Evolutionary conservation across 2,797 vertebrate species (phyloP), one percentile per base, ranked within the genome.

Genomic region (Labeo calbasu): DNA sequence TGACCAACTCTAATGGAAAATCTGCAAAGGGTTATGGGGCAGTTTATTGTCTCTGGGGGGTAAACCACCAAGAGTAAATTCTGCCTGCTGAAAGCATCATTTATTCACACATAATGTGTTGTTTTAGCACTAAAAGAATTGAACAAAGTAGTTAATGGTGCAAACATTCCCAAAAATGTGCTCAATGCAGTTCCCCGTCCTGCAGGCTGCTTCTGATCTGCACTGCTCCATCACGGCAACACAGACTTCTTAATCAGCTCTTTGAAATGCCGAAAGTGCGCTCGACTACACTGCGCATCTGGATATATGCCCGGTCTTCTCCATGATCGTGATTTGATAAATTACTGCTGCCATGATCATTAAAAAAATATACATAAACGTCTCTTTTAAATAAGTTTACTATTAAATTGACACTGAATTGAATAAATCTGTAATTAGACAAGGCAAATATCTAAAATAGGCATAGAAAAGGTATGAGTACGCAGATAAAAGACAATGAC

Each of bases 291-390:
- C 73, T 9, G 7, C 13, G 5, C 75, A 77, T 57, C 14, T 77
- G 50, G 17, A 75, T 36, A 32, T 75, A 46, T 77, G 55, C 55
- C 55, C 75, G n/a, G n/a, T 23, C 46, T 77, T 77, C 55, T 77
- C 75, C 14, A 46, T 25, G 36, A 46, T 61, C 55, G 25, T 46
- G 21, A 61, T 61, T 46, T 61, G 53, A 77, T 46, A 28, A 75
- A 40, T 61, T 25, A 61, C 14, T 4, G 73, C 53, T 76, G 73
- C 36, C 53, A 23, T 46, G n/a, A 61, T 25, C 55, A 46, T 77
- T 77, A 77, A 8, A 46, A 61, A 51, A 75, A 75, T 32, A 7
- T 7, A 36, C 17, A 46, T 61, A 25, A 40, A 43, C n/a, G 46
- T 59, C 36, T 77, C n/a, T 61, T 77, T 61, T 46, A 77, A 61